Percentiles rank a stretch among this genome's conserved stretches.
phyloP scores from a whole-genome alignment of 2,113 vertebrate genomes.

The Ammodytes marinus region DNA sequence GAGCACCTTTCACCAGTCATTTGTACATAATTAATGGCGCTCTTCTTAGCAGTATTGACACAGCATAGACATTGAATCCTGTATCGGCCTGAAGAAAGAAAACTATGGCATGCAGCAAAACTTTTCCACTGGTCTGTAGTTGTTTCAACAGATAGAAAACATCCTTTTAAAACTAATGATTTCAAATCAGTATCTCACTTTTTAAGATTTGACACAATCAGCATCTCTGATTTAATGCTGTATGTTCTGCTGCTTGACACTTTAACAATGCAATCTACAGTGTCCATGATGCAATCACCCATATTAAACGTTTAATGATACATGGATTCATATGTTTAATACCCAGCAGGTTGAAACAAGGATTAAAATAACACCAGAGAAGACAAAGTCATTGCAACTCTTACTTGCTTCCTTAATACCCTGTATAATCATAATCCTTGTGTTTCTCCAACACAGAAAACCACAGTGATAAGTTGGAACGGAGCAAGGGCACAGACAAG shows the following conservation, averaged over 20 bases:
- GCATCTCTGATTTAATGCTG: slow-evolving; percentile 18
- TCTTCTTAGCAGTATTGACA: slow-evolving; percentile 53
- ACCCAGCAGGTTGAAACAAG: neutral
- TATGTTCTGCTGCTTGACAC: neutral
- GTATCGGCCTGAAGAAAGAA: slow-evolving; percentile 3
- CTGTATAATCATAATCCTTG: slow-evolving; percentile 28
- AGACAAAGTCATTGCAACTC: slow-evolving; percentile 17
- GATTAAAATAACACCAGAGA: neutral
- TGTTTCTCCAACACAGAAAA: slow-evolving; percentile 13
- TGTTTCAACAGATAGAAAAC: slow-evolving; percentile 25
- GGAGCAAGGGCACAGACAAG: slow-evolving; percentile 54
- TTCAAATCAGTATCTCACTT: neutral
- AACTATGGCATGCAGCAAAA: neutral
- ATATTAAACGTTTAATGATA: slow-evolving; percentile 10
- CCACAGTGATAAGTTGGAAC: slow-evolving; percentile 33
- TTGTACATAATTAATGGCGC: slow-evolving; percentile 68
- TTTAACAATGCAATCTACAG: slow-evolving; percentile 18
- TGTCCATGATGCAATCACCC: slow-evolving; percentile 13
- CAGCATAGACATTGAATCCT: slow-evolving; percentile 47
- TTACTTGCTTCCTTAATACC: slow-evolving; percentile 3
- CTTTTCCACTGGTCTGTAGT: neutral
- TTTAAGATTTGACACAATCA: neutral
- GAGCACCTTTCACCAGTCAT: slow-evolving; percentile 59
- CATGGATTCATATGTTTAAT: neutral
- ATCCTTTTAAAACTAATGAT: slow-evolving; percentile 2